Evolutionary conservation across 2,797 vertebrate species (phyloP), one percentile per base, ranked within the genome.

Genomic region (Xerus rutilus): DNA sequence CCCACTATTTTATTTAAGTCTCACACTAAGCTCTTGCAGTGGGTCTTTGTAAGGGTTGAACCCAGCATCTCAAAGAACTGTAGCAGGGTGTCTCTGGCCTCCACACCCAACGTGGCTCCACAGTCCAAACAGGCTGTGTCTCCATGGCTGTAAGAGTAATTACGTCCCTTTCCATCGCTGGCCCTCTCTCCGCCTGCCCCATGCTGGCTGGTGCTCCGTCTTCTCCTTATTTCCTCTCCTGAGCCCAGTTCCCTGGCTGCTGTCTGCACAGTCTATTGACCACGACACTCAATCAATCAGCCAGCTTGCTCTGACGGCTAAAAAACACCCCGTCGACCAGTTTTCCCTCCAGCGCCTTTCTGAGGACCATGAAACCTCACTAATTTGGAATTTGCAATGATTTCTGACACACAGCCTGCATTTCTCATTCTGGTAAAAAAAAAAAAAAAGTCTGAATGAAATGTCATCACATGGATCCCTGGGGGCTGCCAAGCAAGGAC

Each of bases 371-470:
- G 92, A 96, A 97, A 94, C 90, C 90, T 95, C 95, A 95, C 95
- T 96, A 97, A 97, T 97, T 97, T 97, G 91, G 93, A 97, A 97
- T 97, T 91, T 95, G 86, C 95, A 93, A 95, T 95, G 96, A 97
- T 97, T 97, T 97, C 96, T 93, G 93, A 95, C 95, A 96, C 43
- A 94, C 92, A 96, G 93, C 70, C 83, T 62, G 52, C 91, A 93
- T 97, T 96, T 93, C 95, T 97, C 95, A 97, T 93, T 95, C 93
- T 7, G 12, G 30, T 57, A 2, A 14, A 54, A 69, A 79, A 79
- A 77, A 74, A 47, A 62, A 88, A 79, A 77, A 52, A 12, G 49
- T 86, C 86, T 79, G 93, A 72, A 77, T 95, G 94, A 93, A 95
- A 96, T 94, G 76, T 69, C 81, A 81, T 86, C 45, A 23, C 21